Conservation (phyloP, 2,797 vertebrate genomes). For the Fringilla coelebs region DNA sequence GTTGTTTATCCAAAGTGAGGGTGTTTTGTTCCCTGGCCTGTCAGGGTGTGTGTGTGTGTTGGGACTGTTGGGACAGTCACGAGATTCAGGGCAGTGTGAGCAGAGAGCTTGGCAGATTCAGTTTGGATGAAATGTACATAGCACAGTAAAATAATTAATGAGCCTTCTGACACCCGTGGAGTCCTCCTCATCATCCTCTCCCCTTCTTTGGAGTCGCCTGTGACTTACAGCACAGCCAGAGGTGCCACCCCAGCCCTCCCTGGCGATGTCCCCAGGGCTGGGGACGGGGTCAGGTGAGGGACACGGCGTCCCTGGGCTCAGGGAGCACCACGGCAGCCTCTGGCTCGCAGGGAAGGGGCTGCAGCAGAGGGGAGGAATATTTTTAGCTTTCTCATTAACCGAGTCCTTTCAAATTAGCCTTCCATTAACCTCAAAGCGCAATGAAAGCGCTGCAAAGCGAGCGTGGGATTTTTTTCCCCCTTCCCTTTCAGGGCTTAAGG, state of each 20-base stretch:
- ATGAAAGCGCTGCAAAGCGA: conserved; percentile 64
- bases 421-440: conserved; percentile 80
- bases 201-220: too few relatives aligned
- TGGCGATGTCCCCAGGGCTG: neutral
- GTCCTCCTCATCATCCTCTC: too few relatives aligned
- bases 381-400: conserved; percentile 84
- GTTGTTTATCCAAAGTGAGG: too few relatives aligned
- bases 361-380: conserved; percentile 55
- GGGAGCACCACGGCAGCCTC: neutral
- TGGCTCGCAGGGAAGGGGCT: conserved; percentile 12
- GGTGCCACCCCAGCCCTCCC: rapidly evolving
- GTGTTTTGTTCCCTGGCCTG: too few relatives aligned
- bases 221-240: neutral
- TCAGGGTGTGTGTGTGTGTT: too few relatives aligned
- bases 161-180: too few relatives aligned
- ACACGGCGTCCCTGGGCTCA: neutral
- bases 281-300: neutral
- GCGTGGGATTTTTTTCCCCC: neutral
- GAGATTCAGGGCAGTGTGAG: too few relatives aligned
- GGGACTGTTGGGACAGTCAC: too few relatives aligned
- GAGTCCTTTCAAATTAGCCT: conserved; percentile 81
- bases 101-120: too few relatives aligned
- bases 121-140: too few relatives aligned
- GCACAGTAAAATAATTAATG: too few relatives aligned
- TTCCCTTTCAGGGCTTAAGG: conserved; percentile 53